A percentile compares a stretch with the other conserved stretches of the same genome.
phyloP scores from a whole-genome alignment of 2,113 vertebrate species.

The Nerophis lumbriciformis region DNA sequence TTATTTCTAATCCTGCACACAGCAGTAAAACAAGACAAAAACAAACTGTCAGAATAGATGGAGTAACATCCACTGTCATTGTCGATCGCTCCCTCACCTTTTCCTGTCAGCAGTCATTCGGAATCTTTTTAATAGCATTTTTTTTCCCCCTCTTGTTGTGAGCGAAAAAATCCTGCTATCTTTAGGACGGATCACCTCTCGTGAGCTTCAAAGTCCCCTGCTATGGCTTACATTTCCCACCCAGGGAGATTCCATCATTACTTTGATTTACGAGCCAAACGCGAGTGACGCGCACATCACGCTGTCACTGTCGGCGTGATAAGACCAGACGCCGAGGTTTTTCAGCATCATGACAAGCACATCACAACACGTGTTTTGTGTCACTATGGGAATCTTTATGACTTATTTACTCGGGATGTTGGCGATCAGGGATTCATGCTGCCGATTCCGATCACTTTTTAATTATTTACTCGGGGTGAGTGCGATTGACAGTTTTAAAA shows the following conservation, averaged over 20 bases:
- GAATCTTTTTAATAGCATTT: not conserved
- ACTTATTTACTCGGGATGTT: too few relatives aligned
- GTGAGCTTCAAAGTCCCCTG: not conserved
- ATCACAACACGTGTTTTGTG: too few relatives aligned
- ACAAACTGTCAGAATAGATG: not conserved
- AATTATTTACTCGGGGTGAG: too few relatives aligned
- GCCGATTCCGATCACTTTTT: too few relatives aligned
- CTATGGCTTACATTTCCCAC: conserved; percentile 1
- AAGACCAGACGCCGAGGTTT: not conserved
- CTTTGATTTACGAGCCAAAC: conserved; percentile 1
- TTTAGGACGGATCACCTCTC: conserved; percentile 1
- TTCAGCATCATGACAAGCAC: not conserved
- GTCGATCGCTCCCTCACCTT: not conserved
- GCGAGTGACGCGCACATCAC: not conserved
- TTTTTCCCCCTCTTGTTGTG: not conserved
- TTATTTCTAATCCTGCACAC: too few relatives aligned
- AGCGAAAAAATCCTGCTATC: not conserved
- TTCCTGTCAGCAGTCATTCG: not conserved
- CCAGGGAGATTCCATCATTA: conserved; percentile 2
- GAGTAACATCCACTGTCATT: not conserved
- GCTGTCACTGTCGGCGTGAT: not conserved
- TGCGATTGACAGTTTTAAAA: too few relatives aligned
- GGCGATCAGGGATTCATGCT: too few relatives aligned
- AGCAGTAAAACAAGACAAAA: too few relatives aligned
- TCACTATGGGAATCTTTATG: too few relatives aligned